phyloP scores from a whole-genome alignment of 1,140 invertebrate species.

The Pteromalus puparum region DNA sequence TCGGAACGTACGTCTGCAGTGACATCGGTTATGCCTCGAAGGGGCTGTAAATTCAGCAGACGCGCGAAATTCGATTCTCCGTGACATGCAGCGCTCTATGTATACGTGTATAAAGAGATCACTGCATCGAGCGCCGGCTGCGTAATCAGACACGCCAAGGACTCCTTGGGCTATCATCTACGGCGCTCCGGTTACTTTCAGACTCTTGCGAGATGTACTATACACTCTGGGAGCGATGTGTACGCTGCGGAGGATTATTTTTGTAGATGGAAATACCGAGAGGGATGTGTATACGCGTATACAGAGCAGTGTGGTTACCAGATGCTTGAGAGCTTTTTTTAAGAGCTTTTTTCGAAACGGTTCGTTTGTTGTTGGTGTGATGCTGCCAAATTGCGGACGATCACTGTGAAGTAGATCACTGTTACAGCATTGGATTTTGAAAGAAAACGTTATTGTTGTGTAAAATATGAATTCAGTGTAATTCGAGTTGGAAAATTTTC shows the following conservation, averaged over 20 bases:
- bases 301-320: too few relatives aligned
- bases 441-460: too few relatives aligned
- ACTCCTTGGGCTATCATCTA: conserved; percentile 50
- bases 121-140: neutral
- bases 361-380: too few relatives aligned
- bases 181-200: conserved; percentile 49
- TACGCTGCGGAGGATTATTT: neutral
- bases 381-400: too few relatives aligned
- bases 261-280: neutral
- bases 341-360: too few relatives aligned
- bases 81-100: neutral
- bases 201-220: neutral
- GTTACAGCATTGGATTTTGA: too few relatives aligned
- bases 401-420: neutral
- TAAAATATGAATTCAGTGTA: too few relatives aligned
- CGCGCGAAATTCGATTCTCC: conserved; percentile 35
- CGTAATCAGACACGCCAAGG: conserved; percentile 55
- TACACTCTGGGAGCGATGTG: neutral
- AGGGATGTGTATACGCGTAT: too few relatives aligned
- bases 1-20: neutral
- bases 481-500: too few relatives aligned
- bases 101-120: neutral
- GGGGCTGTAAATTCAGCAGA: conserved; percentile 24
- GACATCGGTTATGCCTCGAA: neutral
- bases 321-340: too few relatives aligned